Conservation (phyloP, 1,140 invertebrate species). For the Sarcophaga bullata region DNA sequence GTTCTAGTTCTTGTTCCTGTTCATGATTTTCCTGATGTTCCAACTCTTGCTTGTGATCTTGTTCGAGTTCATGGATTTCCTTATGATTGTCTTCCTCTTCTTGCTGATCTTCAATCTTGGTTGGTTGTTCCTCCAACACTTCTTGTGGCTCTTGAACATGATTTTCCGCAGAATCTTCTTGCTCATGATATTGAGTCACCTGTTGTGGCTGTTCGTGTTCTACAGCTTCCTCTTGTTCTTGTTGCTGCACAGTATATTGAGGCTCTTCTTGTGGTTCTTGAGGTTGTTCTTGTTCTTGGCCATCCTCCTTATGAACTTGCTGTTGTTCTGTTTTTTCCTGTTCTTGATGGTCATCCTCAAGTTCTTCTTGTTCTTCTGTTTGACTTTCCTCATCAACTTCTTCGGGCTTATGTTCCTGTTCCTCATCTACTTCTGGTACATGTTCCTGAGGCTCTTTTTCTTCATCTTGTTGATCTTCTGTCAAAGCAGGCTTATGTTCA, state of each 20-base stretch:
- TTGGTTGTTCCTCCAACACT: not conserved
- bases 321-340: slow-evolving; percentile 60
- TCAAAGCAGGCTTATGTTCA: slow-evolving; percentile 16
- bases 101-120: not conserved
- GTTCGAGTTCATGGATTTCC: not conserved
- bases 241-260: slow-evolving; percentile 32
- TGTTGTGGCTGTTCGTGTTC: slow-evolving; percentile 43
- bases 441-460: slow-evolving; percentile 49
- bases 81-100: not conserved
- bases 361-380: not conserved
- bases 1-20: slow-evolving; percentile 33
- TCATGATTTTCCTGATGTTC: not conserved
- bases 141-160: not conserved
- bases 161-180: slow-evolving; percentile 4
- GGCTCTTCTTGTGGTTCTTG: not conserved
- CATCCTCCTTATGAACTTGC: not conserved
- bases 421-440: slow-evolving; percentile 41
- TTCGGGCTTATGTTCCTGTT: slow-evolving; percentile 49
- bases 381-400: slow-evolving; percentile 42
- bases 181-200: not conserved
- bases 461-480: slow-evolving; percentile 57
- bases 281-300: slow-evolving; percentile 40
- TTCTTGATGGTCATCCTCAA: slow-evolving; percentile 46
- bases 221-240: slow-evolving; percentile 44
- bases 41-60: not conserved